These are phyloP conservation scores for Thalassophryne amazonica DNA, from an alignment of 2,797 vertebrate genomes.

Conservation along the genomic window DNA sequence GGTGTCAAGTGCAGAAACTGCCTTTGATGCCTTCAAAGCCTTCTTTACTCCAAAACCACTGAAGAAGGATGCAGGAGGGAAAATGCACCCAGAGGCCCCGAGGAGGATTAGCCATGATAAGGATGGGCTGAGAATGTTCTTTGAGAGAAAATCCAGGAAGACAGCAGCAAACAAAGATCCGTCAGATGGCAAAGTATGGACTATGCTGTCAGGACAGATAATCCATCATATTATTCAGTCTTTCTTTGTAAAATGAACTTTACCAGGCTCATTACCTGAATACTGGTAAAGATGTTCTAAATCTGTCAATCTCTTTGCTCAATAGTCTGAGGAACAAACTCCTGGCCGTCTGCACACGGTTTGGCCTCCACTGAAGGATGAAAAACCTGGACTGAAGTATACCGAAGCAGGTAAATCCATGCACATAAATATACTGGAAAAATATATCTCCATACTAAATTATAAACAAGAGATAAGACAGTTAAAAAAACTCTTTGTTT, in stretches of 20 bases:
- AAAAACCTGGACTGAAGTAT: conserved; percentile 94
- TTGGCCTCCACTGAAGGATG: conserved; percentile 91
- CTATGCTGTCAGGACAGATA: not conserved
- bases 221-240: not conserved
- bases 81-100: conserved; percentile 80
- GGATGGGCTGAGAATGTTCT: conserved; percentile 84
- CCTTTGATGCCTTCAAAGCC: conserved; percentile 92
- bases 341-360: conserved; percentile 92
- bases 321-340: conserved; percentile 85
- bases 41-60: conserved; percentile 87
- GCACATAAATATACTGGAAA: no score
- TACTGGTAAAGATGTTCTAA: not conserved
- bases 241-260: not conserved
- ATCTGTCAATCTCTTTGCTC: not conserved
- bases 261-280: not conserved
- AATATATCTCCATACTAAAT: no score
- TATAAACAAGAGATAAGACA: not conserved
- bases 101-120: conserved; percentile 86
- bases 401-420: conserved; percentile 90
- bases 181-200: conserved; percentile 84
- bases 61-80: conserved; percentile 81
- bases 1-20: conserved; percentile 78
- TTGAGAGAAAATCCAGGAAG: conserved; percentile 81
- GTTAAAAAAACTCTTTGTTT: no score
- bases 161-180: conserved; percentile 63